Evolutionary conservation across 1,140 invertebrate species (phyloP), one percentile per base, ranked within the genome.

Genomic region (Ceratina japonica): DNA sequence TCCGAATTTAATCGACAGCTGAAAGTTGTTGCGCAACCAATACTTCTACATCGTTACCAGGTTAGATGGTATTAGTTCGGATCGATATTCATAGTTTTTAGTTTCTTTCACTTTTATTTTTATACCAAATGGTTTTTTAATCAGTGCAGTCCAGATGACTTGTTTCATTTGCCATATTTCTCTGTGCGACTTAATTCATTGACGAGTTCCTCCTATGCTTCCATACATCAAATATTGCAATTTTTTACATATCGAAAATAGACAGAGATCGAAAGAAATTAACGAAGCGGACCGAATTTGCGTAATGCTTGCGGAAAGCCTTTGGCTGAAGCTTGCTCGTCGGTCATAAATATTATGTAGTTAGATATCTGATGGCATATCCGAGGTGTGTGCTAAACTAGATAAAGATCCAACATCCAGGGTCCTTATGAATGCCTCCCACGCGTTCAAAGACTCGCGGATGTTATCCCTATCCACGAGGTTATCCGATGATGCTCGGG

Each of bases 321-420:
- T 54, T 18, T 12, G 1, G 24, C 18, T 27, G 15, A 24, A 4
- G 0, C 8, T 5, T n/a, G n/a, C 44, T 54, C 1, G 22, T 15
- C 27, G 27, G 12, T 24, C 51, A n/a, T 69, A 54, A 69, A 69
- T n/a, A 18, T 69, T 69, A 54, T 44, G 37, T 44, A 44, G 8
- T 54, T 18, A 8, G 20, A 52, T 27, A 27, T 54, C 13, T 69
- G 51, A 0, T 16, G 66, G 51, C 18, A 31, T 7, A 31, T 31
- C 31, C 8, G 0, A 27, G 2, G 51, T 56, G 51, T n/a, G 24
- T 31, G 13, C 18, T n/a, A 56, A 54, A 31, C 18, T 69, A 56
- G 66, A 69, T 69, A 69, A 69, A 31, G 66, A 69, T 69, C 66
- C 18, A 56, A 54, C 37, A 44, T 44, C 37, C 66, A 31, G 18